Evolutionary conservation across 1,140 invertebrate genomes (phyloP).

Genomic region (Sarcophaga peregrina): DNA sequence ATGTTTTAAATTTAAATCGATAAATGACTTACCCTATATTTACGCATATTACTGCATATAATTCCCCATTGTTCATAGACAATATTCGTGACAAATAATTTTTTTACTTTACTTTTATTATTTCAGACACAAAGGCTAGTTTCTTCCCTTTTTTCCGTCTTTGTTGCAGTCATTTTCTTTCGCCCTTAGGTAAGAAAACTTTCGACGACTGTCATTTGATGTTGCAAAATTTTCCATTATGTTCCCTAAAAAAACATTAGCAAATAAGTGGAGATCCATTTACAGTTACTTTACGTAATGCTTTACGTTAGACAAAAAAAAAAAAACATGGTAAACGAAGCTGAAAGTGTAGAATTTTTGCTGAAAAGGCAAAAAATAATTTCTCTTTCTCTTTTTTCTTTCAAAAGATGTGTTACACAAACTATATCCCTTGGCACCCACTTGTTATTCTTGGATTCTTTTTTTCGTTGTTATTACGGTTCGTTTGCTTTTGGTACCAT

Average conservation of each 20-base stretch:
- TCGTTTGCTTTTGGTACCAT: neutral
- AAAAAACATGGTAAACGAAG: neutral
- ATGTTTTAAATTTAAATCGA: no score
- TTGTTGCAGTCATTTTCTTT: neutral
- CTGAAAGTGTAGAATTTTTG: neutral
- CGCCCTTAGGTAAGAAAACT: neutral
- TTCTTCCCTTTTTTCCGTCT: neutral
- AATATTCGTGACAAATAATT: no score
- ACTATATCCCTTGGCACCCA: conserved; percentile 7
- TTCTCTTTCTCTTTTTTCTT: neutral
- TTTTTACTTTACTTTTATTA: no score
- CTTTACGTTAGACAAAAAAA: neutral
- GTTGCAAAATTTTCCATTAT: neutral
- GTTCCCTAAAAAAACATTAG: neutral
- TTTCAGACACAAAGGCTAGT: neutral
- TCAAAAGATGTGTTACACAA: conserved; percentile 1
- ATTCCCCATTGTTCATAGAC: no score
- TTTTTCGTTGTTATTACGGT: neutral
- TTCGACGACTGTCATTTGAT: neutral
- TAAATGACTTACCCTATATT: no score
- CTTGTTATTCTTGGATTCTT: neutral
- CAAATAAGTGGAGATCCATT: neutral
- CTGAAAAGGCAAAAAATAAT: neutral
- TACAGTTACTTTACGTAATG: neutral
- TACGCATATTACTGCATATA: no score